Evolutionary conservation across 2,888 invertebrate genomes (phyloP).

Genomic region (Odiellus spinosus): DNA sequence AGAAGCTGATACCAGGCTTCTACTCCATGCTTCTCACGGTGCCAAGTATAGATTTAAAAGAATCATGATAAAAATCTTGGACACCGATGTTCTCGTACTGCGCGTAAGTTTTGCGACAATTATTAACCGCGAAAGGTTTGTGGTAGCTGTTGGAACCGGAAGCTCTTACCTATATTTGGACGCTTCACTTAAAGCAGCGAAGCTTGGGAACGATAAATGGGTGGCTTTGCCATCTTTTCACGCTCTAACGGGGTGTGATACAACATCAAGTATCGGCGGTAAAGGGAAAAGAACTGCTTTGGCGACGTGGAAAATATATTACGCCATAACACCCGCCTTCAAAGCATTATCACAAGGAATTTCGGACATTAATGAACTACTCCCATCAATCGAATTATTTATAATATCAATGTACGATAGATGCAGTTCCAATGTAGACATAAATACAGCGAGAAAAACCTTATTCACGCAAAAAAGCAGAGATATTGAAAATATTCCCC

Average conservation of each 20-base stretch:
- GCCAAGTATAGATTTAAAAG: background rate
- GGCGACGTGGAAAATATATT: too few relatives aligned
- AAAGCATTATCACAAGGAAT: too few relatives aligned
- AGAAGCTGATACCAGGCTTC: background rate
- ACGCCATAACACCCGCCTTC: too few relatives aligned
- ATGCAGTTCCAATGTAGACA: too few relatives aligned
- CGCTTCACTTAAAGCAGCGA: background rate
- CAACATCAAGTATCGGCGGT: too few relatives aligned
- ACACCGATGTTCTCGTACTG: background rate
- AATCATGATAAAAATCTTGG: background rate
- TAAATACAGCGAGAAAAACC: too few relatives aligned
- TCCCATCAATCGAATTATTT: too few relatives aligned
- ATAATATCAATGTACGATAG: too few relatives aligned
- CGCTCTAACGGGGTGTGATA: background rate
- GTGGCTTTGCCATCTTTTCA: background rate
- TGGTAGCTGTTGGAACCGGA: background rate
- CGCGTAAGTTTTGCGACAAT: background rate
- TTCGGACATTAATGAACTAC: too few relatives aligned
- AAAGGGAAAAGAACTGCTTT: too few relatives aligned
- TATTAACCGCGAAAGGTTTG: background rate
- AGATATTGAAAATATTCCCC: too few relatives aligned
- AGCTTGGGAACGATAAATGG: background rate
- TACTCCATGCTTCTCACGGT: background rate
- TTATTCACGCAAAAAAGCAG: too few relatives aligned
- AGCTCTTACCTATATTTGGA: background rate